These are phyloP conservation scores for Arion vulgaris DNA, from an alignment of 1,140 invertebrate genomes.

Conservation along the genomic window DNA sequence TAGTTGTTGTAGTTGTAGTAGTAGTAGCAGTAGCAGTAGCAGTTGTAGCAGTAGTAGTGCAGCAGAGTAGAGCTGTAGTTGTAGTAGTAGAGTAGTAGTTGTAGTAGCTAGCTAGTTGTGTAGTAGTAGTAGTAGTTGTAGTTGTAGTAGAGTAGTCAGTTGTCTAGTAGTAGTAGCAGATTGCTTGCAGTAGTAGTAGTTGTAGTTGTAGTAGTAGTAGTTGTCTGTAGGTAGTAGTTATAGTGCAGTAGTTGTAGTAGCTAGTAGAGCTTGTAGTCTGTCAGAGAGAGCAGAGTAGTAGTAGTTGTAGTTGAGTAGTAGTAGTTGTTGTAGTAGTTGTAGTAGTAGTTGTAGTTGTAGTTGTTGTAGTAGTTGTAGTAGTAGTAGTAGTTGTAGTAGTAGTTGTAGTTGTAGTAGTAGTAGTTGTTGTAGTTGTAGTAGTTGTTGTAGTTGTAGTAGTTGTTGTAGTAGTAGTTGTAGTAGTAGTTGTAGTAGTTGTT, in stretches of 20 bases:
- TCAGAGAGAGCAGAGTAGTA: not conserved
- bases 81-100: slow-evolving; percentile 28
- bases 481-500: not conserved
- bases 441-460: slow-evolving; percentile 27
- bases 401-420: slow-evolving; percentile 23
- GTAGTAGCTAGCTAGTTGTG: slow-evolving; percentile 33
- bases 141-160: slow-evolving; percentile 38
- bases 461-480: slow-evolving; percentile 14
- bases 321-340: not conserved
- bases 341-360: slow-evolving; percentile 7
- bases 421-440: slow-evolving; percentile 22
- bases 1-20: slow-evolving; percentile 5
- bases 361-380: slow-evolving; percentile 27
- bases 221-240: not conserved
- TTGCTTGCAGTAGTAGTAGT: slow-evolving; percentile 25
- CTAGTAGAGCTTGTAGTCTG: not conserved
- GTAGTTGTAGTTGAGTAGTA: slow-evolving; percentile 14
- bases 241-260: no score
- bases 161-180: slow-evolving; percentile 39
- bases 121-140: slow-evolving; percentile 40
- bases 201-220: slow-evolving; percentile 29
- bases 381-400: slow-evolving; percentile 25
- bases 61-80: slow-evolving; percentile 33
- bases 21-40: slow-evolving; percentile 29
- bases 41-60: slow-evolving; percentile 26